Evolutionary conservation across 2,888 invertebrate species (phyloP), one percentile per base, ranked within the genome.

Genomic region (Ischnus inquisitorius): DNA sequence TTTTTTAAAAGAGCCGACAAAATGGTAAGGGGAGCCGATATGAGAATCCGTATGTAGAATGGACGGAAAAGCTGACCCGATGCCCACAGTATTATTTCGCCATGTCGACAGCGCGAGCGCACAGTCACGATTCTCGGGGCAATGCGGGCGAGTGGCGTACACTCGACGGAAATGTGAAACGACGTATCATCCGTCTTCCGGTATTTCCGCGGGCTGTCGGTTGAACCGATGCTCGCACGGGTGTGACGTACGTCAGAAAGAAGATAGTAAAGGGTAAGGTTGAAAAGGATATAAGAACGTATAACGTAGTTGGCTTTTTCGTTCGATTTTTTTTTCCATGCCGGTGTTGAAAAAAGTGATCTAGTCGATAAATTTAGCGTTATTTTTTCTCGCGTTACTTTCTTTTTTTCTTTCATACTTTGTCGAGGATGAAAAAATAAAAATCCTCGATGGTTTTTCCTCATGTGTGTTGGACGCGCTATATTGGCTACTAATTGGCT

Each of bases 121-220:
- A 46, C 34, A 16, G 10, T 28, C 43, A 43, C 43, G 71, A 79
- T 65, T 34, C 65, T 22, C 16, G 34, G 6, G 48, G 60, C 34
- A 34, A 16, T 41, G 79, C 48, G 67, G 65, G 14, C 43, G 22
- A 41, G 65, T 28, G 51, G 16, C 51, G 19, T 39, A 64, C 54
- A 57, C 65, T 67, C 39, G 39, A 67, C 65, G 67, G 48, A 82
- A 77, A 82, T 82, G 67, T 57, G 67, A 72, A 77, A 77, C 67
- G 65, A 82, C 57, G 67, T 65, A 67, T 82, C 65, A 72, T 82
- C 76, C 76, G 57, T 76, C 76, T 76, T 71, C 54, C 64, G 43
- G 54, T 69, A 57, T 46, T 71, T 81, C 71, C 76, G 46, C 71
- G 46, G 19, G 34, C 64, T 76, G 81, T 81, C 81, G 65, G 76